Conservation (phyloP, 2,888 invertebrate species). For the Diloba caeruleocephala region DNA sequence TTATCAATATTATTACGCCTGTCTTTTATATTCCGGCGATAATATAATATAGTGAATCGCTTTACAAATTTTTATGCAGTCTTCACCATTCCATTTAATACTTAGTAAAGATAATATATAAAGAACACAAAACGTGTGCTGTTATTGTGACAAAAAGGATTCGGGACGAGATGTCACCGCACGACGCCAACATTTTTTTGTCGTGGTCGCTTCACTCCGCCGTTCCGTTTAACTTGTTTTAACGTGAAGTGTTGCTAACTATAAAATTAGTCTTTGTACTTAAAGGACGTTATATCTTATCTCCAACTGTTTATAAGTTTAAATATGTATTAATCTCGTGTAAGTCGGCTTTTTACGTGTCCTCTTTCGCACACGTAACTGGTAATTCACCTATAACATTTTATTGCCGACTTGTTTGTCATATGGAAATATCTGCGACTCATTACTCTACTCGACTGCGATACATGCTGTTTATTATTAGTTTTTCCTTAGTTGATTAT, state of each 20-base stretch:
- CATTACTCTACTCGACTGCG: constrained; percentile 18
- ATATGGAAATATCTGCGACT: constrained; percentile 15
- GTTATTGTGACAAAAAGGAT: constrained; percentile 1
- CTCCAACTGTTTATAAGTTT: constrained; percentile 1
- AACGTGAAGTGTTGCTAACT: constrained; percentile 7
- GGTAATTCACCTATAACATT: constrained; percentile 26
- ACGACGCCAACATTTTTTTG: no score
- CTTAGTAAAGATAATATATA: no score
- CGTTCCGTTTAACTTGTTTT: constrained; percentile 4
- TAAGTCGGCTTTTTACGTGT: constrained; percentile 3
- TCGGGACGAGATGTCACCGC: background rate
- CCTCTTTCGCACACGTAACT: constrained; percentile 4
- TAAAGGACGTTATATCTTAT: constrained; percentile 4
- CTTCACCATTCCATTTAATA: constrained; percentile 7
- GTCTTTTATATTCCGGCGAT: background rate
- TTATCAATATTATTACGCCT: no score
- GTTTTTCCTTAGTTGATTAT: constrained; percentile 13
- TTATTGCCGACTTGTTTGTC: constrained; percentile 28
- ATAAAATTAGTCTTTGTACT: constrained; percentile 1
- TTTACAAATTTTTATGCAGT: constrained; percentile 17
- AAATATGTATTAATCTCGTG: constrained; percentile 21
- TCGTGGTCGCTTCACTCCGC: constrained; percentile 12
- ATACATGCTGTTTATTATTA: constrained; percentile 27
- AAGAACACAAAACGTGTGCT: constrained; percentile 7
- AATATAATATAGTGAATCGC: constrained; percentile 1